Conservation (phyloP, 1,140 invertebrate species). For the Pseudobourletiella spinata region DNA sequence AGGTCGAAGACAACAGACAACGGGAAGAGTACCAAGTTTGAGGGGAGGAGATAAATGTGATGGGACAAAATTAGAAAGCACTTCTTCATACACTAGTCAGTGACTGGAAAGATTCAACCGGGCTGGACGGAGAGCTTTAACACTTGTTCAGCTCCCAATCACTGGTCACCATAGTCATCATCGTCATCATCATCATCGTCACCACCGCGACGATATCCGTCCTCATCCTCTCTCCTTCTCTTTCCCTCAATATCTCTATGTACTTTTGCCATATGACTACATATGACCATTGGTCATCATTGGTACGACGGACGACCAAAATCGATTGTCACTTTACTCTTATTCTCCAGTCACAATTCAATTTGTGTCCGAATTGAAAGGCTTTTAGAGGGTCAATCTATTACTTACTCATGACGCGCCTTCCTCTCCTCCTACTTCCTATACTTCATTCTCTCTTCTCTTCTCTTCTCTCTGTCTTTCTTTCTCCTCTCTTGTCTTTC, state of each 20-base stretch:
- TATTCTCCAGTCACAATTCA: conserved; percentile 29
- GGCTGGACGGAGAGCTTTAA: too few relatives aligned
- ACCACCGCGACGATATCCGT: too few relatives aligned
- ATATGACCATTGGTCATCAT: conserved; percentile 3
- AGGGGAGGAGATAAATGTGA: too few relatives aligned
- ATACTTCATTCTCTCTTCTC: conserved; percentile 2
- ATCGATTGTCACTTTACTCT: conserved; percentile 10
- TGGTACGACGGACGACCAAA: neutral
- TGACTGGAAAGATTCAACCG: too few relatives aligned
- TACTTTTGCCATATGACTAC: neutral
- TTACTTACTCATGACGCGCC: conserved; percentile 35
- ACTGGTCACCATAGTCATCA: too few relatives aligned
- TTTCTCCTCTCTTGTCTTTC: neutral
- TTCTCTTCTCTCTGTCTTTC: neutral
- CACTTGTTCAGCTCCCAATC: too few relatives aligned
- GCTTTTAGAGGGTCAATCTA: conserved; percentile 35
- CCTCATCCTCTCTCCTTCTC: too few relatives aligned
- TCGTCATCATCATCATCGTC: too few relatives aligned
- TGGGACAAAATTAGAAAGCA: too few relatives aligned
- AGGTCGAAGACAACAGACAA: too few relatives aligned
- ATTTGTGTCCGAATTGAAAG: conserved; percentile 33
- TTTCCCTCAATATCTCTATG: neutral
- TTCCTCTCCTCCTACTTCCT: conserved; percentile 17
- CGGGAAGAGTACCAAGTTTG: too few relatives aligned
- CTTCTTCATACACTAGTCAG: too few relatives aligned